These are phyloP conservation scores for Sturnus vulgaris DNA, from an alignment of 2,113 vertebrate genomes.

Conservation along the genomic window DNA sequence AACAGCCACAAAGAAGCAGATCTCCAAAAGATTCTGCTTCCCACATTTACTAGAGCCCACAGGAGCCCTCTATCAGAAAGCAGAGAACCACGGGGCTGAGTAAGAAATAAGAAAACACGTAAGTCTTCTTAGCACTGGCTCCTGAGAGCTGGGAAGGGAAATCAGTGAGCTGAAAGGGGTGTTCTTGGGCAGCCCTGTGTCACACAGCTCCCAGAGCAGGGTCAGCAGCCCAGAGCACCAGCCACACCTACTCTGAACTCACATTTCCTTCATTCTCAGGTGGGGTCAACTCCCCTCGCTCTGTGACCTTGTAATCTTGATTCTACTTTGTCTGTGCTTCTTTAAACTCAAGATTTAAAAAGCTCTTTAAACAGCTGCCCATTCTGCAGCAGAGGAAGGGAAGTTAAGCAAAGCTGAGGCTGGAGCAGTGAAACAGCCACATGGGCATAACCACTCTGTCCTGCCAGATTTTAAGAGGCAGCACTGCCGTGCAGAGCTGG, in stretches of 20 bases:
- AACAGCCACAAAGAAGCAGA: neutral
- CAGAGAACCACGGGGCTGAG: neutral
- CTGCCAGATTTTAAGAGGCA: neutral
- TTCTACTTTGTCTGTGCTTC: neutral
- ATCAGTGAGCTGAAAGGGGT: rapidly evolving
- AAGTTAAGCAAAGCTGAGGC: neutral
- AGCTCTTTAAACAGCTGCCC: neutral
- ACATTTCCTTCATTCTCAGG: neutral
- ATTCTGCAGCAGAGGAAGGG: neutral
- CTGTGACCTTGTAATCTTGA: neutral
- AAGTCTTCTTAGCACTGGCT: neutral
- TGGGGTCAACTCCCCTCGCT: neutral
- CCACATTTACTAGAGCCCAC: neutral
- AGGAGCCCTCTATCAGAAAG: neutral
- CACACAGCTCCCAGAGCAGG: neutral
- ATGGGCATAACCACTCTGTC: neutral
- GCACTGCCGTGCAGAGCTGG: neutral
- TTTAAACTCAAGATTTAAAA: neutral
- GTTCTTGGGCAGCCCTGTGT: neutral
- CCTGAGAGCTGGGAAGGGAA: neutral
- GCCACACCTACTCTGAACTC: neutral
- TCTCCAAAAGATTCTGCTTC: neutral
- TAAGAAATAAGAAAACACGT: neutral
- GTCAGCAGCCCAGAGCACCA: neutral
- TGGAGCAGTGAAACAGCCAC: neutral